A percentile compares a stretch with the other conserved stretches of the same genome.
phyloP scores from a whole-genome alignment of 2,888 invertebrate genomes.

The Sclerodermus sp. region DNA sequence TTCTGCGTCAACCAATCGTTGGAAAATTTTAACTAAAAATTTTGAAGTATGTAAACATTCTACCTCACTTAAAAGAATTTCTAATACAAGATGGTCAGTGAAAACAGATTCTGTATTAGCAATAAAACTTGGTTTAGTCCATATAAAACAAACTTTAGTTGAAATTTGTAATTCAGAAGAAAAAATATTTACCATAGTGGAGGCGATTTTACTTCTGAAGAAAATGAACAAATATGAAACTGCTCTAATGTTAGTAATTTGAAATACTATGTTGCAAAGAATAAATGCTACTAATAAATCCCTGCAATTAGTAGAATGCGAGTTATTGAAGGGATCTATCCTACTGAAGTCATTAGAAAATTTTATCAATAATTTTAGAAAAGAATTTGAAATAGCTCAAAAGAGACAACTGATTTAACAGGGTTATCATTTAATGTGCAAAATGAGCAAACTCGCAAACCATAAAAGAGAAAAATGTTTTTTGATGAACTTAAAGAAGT shows the following conservation, averaged over 20 bases:
- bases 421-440: neutral
- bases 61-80: neutral
- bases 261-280: neutral
- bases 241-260: neutral
- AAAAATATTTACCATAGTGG: neutral
- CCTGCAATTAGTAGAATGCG: neutral
- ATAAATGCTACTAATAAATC: neutral
- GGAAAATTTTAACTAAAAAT: slow-evolving; percentile 17
- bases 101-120: neutral
- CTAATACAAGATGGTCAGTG: neutral
- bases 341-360: neutral
- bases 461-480: neutral
- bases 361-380: neutral
- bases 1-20: slow-evolving; percentile 28
- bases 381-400: neutral
- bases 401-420: neutral
- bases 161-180: neutral
- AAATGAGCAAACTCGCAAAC: neutral
- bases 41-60: neutral
- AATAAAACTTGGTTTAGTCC: neutral
- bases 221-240: neutral
- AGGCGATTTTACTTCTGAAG: neutral
- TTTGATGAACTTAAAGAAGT: neutral
- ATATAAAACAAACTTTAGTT: neutral
- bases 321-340: neutral